phyloP scores from a whole-genome alignment of 1,140 invertebrate genomes.

The Batillaria attramentaria region DNA sequence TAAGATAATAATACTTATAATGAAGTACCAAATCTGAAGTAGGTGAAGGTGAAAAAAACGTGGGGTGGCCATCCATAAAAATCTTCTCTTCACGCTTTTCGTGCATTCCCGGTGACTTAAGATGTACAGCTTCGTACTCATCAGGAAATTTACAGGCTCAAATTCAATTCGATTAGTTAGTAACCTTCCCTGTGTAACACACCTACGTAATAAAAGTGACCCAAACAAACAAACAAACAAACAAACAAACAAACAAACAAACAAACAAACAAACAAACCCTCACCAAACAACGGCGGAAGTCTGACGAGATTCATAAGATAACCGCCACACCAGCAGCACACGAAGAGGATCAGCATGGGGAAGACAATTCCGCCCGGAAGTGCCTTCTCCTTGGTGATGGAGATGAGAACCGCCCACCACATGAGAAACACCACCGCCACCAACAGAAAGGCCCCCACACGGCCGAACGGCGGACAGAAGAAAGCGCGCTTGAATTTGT shows the following conservation, averaged over 20 bases:
- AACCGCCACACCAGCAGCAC: conserved; percentile 84
- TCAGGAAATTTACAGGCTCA: too few relatives aligned
- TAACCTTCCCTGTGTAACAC: too few relatives aligned
- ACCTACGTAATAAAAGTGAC: too few relatives aligned
- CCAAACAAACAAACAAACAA: neutral
- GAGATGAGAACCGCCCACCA: conserved; percentile 83
- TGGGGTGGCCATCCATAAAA: too few relatives aligned
- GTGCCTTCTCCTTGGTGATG: conserved; percentile 82
- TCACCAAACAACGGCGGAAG: conserved; percentile 81
- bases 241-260: neutral
- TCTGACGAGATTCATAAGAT: conserved; percentile 82
- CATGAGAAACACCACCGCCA: conserved; percentile 72
- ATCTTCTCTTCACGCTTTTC: too few relatives aligned
- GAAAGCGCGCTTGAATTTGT: conserved; percentile 50
- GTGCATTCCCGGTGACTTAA: too few relatives aligned
- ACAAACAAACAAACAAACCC: conserved; percentile 11
- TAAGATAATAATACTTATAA: too few relatives aligned
- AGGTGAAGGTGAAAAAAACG: too few relatives aligned
- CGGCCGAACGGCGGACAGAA: conserved; percentile 64
- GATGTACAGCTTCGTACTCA: too few relatives aligned
- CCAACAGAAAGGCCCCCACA: conserved; percentile 52
- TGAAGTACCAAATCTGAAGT: too few relatives aligned
- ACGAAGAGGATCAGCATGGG: conserved; percentile 78
- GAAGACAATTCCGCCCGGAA: conserved; percentile 84
- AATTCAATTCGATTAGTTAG: too few relatives aligned